Evolutionary conservation across 2,797 vertebrate genomes (phyloP).

Genomic region (Ctenopoma kingsleyae): DNA sequence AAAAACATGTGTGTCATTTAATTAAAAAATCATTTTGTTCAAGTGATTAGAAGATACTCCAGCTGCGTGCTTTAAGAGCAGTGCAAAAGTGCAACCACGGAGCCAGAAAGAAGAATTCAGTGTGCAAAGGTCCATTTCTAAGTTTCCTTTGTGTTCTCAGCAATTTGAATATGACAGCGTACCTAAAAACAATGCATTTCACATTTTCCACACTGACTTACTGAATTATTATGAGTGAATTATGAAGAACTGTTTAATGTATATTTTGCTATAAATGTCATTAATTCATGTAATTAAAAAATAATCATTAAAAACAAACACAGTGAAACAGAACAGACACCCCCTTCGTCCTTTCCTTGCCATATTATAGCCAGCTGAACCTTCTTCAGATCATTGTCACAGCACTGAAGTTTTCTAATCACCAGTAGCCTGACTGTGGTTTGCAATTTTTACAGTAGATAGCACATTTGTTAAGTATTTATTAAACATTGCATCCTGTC

Average conservation of each 20-base stretch:
- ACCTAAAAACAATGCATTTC: constrained; percentile 14
- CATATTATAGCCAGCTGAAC: background rate
- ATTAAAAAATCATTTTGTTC: constrained; percentile 26
- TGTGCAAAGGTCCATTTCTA: constrained; percentile 34
- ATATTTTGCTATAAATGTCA: constrained; percentile 27
- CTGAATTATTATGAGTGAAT: background rate
- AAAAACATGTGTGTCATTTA: background rate
- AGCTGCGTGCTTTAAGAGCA: constrained; percentile 48
- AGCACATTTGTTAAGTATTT: constrained; percentile 1
- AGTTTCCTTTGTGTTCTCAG: background rate
- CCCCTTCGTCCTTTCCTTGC: background rate
- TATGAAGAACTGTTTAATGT: background rate
- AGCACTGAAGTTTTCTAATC: background rate
- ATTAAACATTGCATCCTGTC: background rate
- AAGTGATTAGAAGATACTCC: constrained; percentile 34
- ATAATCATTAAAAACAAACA: constrained; percentile 10
- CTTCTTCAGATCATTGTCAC: constrained; percentile 25
- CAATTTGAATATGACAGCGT: background rate
- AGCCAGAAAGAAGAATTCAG: constrained; percentile 38
- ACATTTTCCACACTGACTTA: constrained; percentile 7
- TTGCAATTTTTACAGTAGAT: constrained; percentile 4
- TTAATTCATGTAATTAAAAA: constrained; percentile 26
- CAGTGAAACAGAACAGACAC: constrained; percentile 16
- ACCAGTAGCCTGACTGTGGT: constrained; percentile 3
- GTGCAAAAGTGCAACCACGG: constrained; percentile 51